Evolutionary conservation across 2,113 vertebrate genomes (phyloP).

Genomic region (Gnathonemus longibarbis): DNA sequence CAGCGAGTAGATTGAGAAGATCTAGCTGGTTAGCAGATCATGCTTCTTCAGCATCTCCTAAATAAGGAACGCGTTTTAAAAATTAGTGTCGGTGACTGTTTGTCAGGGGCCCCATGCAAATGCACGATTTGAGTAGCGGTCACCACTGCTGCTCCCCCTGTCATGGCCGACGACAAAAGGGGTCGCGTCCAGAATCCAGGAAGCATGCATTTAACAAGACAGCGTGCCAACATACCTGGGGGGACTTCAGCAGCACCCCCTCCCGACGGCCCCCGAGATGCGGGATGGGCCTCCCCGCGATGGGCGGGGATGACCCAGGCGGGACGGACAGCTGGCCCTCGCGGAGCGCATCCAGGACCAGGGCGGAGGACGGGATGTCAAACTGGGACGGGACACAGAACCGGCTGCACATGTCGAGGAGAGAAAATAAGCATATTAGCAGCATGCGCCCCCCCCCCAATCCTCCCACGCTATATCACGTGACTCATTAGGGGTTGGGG

Average conservation of each 20-base stretch:
- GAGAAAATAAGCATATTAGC: conserved; percentile 12
- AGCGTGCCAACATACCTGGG: conserved; percentile 62
- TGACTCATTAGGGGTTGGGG: conserved; percentile 15
- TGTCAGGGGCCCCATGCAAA: no score
- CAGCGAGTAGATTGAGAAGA: not conserved
- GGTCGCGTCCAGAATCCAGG: not conserved
- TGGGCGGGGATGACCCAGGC: not conserved
- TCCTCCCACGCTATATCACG: not conserved
- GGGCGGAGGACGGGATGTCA: conserved; percentile 56
- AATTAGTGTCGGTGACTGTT: no score
- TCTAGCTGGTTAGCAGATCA: not conserved
- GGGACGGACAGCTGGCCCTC: conserved; percentile 43
- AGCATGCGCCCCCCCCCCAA: not conserved
- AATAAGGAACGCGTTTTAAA: not conserved
- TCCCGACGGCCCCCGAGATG: conserved; percentile 35
- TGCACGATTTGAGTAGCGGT: not conserved
- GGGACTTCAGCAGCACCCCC: conserved; percentile 62
- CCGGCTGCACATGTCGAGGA: conserved; percentile 55
- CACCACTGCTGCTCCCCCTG: not conserved
- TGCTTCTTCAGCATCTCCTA: not conserved
- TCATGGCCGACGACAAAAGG: not conserved
- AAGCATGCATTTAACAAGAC: not conserved
- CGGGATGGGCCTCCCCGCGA: conserved; percentile 30
- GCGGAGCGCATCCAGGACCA: conserved; percentile 57
- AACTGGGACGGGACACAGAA: conserved; percentile 64